phyloP scores from a whole-genome alignment of 2,113 vertebrate genomes.

The Nycticryphes semicollaris region DNA sequence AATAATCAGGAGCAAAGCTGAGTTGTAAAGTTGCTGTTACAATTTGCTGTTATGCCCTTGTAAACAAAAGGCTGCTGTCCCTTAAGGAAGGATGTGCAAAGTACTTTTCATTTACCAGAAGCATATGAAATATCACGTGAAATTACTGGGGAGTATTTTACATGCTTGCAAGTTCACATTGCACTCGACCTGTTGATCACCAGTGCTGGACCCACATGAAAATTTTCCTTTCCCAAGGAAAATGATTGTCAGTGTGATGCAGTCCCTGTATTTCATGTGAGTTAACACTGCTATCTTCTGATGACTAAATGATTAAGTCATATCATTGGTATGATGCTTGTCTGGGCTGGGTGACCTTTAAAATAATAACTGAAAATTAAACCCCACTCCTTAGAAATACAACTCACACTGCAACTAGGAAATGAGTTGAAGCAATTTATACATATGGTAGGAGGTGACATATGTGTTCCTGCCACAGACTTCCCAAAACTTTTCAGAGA shows the following conservation, averaged over 20 bases:
- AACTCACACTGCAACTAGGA: neutral
- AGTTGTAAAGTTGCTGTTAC: neutral
- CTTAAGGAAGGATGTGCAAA: neutral
- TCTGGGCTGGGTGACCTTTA: neutral
- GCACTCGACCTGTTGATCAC: neutral
- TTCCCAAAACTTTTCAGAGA: conserved; percentile 34
- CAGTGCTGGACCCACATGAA: neutral
- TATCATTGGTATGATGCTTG: neutral
- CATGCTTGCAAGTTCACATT: neutral
- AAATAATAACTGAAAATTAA: conserved; percentile 10
- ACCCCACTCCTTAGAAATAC: neutral
- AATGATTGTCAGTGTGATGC: neutral
- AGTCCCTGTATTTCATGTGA: neutral
- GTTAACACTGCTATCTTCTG: neutral
- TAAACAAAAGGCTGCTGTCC: neutral
- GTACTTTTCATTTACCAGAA: neutral
- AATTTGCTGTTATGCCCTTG: neutral
- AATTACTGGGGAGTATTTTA: neutral
- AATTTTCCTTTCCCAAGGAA: neutral
- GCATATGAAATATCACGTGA: neutral
- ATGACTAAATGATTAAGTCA: neutral
- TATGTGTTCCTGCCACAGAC: neutral
- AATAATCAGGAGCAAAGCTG: neutral
- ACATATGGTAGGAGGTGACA: neutral
- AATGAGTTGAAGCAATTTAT: neutral